phyloP scores from a whole-genome alignment of 2,797 vertebrate species.

The Rhadinocentrus ornatus region DNA sequence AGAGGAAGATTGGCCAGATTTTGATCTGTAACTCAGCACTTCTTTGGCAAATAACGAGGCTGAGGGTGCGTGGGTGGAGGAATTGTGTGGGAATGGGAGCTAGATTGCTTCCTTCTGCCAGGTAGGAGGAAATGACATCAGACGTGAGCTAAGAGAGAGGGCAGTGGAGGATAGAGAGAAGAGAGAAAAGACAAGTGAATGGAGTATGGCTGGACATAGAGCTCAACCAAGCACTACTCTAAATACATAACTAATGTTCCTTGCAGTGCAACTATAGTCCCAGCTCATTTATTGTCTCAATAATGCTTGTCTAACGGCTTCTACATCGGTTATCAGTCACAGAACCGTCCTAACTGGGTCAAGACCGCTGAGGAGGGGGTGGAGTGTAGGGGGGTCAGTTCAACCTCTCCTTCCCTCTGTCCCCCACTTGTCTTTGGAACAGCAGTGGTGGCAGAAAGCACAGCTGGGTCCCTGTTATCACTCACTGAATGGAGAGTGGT shows the following conservation, averaged over 20 bases:
- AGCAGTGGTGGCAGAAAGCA: constrained; percentile 34
- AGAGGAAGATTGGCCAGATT: constrained; percentile 66
- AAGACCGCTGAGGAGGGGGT: constrained; percentile 68
- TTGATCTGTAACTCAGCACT: constrained; percentile 71
- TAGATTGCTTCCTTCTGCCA: constrained; percentile 60
- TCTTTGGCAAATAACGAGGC: constrained; percentile 50
- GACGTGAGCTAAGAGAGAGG: constrained; percentile 17
- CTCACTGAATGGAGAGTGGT: constrained; percentile 72
- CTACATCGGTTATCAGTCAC: constrained; percentile 81
- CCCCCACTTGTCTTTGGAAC: constrained; percentile 59
- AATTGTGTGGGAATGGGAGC: constrained; percentile 47
- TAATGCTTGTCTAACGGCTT: constrained; percentile 78
- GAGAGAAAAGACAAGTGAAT: constrained; percentile 1
- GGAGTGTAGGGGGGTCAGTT: constrained; percentile 8
- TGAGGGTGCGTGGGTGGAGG: constrained; percentile 27
- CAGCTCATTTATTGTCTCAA: constrained; percentile 84
- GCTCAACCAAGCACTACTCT: constrained; percentile 71
- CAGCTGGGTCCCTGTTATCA: constrained; percentile 77
- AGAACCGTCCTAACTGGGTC: constrained; percentile 80
- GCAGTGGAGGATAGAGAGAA: background rate
- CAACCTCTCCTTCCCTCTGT: constrained; percentile 35
- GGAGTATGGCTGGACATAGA: constrained; percentile 40
- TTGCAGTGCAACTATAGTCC: constrained; percentile 64
- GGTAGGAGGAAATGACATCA: constrained; percentile 66
- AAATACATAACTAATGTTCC: constrained; percentile 82